Percentiles rank a stretch among this genome's conserved stretches.
Conservation (phyloP, 35 echinoderm and acorn worm genomes). For the Diadema setosum region DNA sequence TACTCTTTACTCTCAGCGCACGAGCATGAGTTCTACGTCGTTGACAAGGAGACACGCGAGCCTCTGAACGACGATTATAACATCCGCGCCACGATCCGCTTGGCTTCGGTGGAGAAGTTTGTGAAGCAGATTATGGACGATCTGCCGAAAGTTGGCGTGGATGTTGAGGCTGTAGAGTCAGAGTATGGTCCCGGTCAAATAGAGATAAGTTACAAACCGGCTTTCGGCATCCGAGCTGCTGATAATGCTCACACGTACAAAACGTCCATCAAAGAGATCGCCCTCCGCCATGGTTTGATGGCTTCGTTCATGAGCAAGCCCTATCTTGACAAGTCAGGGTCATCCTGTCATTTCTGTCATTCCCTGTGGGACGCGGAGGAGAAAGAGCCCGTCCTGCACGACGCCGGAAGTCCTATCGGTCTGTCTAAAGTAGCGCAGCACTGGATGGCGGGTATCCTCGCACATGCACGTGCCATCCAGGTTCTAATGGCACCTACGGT, state of each 20-base stretch:
- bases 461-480: constrained; percentile 18
- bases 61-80: background rate
- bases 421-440: constrained; percentile 16
- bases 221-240: constrained; percentile 29
- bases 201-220: constrained; percentile 46
- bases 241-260: constrained; percentile 52
- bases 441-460: constrained; percentile 44
- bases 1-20: constrained; percentile 17
- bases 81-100: background rate
- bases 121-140: background rate
- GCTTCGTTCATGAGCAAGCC: constrained; percentile 49
- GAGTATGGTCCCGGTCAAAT: constrained; percentile 39
- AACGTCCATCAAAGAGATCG: constrained; percentile 54
- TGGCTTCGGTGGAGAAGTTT: background rate
- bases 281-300: background rate
- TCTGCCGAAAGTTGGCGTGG: background rate
- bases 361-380: constrained; percentile 17
- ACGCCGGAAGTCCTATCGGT: background rate
- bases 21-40: constrained; percentile 26
- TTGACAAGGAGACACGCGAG: background rate
- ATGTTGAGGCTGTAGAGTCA: constrained; percentile 27
- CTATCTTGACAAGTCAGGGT: background rate
- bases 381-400: background rate
- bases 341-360: constrained; percentile 41
- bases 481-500: constrained; percentile 25